Percentiles rank a stretch among this genome's conserved stretches.
phyloP scores from a whole-genome alignment of 2,797 vertebrate species.

The Bryconaethiops microstoma region DNA sequence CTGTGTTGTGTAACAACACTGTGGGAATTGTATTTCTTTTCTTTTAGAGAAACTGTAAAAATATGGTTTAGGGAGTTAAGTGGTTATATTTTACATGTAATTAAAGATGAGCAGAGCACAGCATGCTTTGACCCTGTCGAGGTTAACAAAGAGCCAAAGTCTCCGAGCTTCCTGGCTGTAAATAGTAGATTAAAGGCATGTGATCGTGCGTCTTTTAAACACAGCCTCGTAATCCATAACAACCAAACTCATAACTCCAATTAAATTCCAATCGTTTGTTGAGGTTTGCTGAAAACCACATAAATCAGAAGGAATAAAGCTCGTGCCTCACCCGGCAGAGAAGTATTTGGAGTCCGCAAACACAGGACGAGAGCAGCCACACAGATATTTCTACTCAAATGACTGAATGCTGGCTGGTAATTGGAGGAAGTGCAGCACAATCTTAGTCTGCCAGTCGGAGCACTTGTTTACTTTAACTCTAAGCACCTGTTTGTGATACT shows the following conservation, averaged over 20 bases:
- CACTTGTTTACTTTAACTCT: slow-evolving; percentile 64
- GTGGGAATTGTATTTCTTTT: not conserved
- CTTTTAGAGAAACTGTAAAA: not conserved
- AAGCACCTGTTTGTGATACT: slow-evolving; percentile 65
- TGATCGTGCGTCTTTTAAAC: slow-evolving; percentile 18
- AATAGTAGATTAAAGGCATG: slow-evolving; percentile 24
- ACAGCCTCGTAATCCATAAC: slow-evolving; percentile 12
- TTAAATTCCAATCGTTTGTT: slow-evolving; percentile 1
- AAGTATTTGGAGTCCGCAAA: not conserved
- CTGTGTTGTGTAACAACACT: not conserved
- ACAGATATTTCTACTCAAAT: slow-evolving; percentile 21
- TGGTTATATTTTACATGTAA: slow-evolving; percentile 18
- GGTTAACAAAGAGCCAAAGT: slow-evolving; percentile 13
- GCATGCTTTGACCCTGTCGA: slow-evolving; percentile 25
- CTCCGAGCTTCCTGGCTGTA: slow-evolving; percentile 5
- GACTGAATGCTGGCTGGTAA: slow-evolving; percentile 6
- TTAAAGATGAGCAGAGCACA: slow-evolving; percentile 18
- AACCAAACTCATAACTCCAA: slow-evolving; percentile 28
- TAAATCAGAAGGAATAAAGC: slow-evolving; percentile 24
- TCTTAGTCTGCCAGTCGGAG: slow-evolving; percentile 56
- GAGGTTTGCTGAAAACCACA: slow-evolving; percentile 12
- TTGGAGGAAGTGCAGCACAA: slow-evolving; percentile 43
- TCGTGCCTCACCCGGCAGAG: not conserved
- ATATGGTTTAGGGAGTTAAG: not conserved
- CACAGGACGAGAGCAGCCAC: slow-evolving; percentile 21